Conservation (phyloP, 2,888 invertebrate genomes). For the Eristalinus sepulchralis region DNA sequence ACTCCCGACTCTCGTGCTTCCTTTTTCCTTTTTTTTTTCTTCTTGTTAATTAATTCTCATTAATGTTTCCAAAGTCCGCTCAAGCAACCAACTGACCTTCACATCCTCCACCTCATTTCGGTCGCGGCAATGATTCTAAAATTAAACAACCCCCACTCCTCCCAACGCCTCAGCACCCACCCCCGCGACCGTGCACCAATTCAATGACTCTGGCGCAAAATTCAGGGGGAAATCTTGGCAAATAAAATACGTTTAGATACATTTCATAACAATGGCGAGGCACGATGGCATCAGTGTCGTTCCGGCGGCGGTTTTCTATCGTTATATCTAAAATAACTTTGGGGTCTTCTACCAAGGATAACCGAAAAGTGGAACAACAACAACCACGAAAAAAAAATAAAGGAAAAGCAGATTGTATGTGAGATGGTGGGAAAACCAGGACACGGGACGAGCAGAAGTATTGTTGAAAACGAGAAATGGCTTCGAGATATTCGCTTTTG, state of each 20-base stretch:
- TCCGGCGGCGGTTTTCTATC: constrained; percentile 24
- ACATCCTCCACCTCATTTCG: neutral
- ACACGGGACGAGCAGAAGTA: constrained; percentile 8
- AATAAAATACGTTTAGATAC: constrained; percentile 18
- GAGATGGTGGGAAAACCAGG: neutral
- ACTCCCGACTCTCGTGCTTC: neutral
- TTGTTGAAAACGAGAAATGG: constrained; percentile 35
- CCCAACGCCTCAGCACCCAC: neutral
- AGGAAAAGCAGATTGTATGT: neutral
- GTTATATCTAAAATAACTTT: constrained; percentile 25
- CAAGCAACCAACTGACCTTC: neutral
- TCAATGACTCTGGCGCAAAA: neutral
- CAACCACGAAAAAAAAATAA: neutral
- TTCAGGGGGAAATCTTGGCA: constrained; percentile 19
- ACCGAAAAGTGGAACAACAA: neutral
- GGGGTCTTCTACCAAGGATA: constrained; percentile 27
- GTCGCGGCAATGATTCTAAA: neutral
- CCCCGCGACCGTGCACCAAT: neutral
- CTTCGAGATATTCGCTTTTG: constrained; percentile 22
- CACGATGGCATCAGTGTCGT: constrained; percentile 20
- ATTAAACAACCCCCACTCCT: neutral
- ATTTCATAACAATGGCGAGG: constrained; percentile 24
- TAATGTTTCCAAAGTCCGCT: neutral
- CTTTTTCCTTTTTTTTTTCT: neutral
- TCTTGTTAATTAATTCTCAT: constrained; percentile 15